Percentiles rank a stretch among this genome's conserved stretches.
Conservation (phyloP, 2,113 vertebrate species). For the Agelaius phoeniceus region DNA sequence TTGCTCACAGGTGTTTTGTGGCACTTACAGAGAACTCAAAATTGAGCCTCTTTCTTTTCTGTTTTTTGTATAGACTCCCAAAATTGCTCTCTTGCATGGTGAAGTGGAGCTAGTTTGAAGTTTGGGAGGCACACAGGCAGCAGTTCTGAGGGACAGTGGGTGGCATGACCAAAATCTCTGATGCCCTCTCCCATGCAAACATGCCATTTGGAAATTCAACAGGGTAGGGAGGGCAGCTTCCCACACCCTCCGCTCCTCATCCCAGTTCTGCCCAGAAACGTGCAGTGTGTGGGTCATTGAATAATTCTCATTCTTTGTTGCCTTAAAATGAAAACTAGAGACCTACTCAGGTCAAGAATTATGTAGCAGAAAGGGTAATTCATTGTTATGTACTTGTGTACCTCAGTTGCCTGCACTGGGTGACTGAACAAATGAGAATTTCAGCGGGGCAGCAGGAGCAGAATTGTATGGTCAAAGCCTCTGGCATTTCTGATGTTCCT, state of each 20-base stretch:
- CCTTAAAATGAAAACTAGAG: not conserved
- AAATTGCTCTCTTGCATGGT: not conserved
- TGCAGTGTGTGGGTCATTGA: not conserved
- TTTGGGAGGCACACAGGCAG: not conserved
- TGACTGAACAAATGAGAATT: not conserved
- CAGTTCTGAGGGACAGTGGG: not conserved
- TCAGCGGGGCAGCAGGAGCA: not conserved
- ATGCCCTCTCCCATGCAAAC: not conserved
- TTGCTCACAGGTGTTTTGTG: not conserved
- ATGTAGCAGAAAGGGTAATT: not conserved
- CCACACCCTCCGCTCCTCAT: not conserved
- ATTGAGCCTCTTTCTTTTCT: not conserved
- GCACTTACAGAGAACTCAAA: not conserved
- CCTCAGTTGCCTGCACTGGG: not conserved
- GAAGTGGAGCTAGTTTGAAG: not conserved
- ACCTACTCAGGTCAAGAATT: not conserved
- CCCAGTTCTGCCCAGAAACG: not conserved
- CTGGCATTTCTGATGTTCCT: not conserved
- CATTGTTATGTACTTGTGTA: not conserved
- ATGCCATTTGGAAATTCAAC: fast-evolving
- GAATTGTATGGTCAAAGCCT: not conserved
- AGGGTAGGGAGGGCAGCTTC: not conserved
- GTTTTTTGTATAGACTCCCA: not conserved
- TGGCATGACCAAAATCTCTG: not conserved
- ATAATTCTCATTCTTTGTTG: not conserved